Evolutionary conservation across 2,797 vertebrate genomes (phyloP), one percentile per base, ranked within the genome.

Genomic region (Acridotheres tristis): DNA sequence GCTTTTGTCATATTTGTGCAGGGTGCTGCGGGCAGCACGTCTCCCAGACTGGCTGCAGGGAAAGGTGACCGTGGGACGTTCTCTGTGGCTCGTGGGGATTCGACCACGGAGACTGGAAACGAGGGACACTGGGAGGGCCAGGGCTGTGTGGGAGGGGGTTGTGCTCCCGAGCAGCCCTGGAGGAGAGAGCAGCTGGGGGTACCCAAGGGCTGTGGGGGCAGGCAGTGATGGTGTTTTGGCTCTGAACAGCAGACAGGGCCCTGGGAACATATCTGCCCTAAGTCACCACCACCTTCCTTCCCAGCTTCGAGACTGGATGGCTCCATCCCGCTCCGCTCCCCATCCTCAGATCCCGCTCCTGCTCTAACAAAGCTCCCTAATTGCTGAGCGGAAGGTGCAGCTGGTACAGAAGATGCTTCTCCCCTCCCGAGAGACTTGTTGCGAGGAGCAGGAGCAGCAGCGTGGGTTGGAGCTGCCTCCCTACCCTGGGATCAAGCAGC

Each of bases 291-390:
- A 5, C 38, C 51, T 51, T 69, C 72, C 38, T 69, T 84, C 75
- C 54, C 6, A 0, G 45, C 22, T 59, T 27, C 15, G 29, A 76
- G 79, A 65, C 78, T 80, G 82, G 72, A 40, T 45, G 12, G 22
- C 42, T 85, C 7, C 0, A 3, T 75, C 86, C 82, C 23, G 48
- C 1, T 0, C 42, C 1, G 2, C 57, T 67, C 22, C 72, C 29
- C 57, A 3, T 68, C 77, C 67, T 66, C 76, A 13, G 50, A 50
- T 81, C 43, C 2, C 0, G 0, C 74, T 94, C 74, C 80, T 38
- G 79, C 73, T 91, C 88, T 92, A 62, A 93, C 9, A 45, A 96
- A 62, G 84, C 81, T 92, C 86, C n/a, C 62, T 95, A 79, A 94
- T 92, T 95, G 85, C 87, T 63, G 61, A 67, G 29, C 11, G 23